phyloP scores from a whole-genome alignment of 2,888 invertebrate species.

The Rotaria macrura region DNA sequence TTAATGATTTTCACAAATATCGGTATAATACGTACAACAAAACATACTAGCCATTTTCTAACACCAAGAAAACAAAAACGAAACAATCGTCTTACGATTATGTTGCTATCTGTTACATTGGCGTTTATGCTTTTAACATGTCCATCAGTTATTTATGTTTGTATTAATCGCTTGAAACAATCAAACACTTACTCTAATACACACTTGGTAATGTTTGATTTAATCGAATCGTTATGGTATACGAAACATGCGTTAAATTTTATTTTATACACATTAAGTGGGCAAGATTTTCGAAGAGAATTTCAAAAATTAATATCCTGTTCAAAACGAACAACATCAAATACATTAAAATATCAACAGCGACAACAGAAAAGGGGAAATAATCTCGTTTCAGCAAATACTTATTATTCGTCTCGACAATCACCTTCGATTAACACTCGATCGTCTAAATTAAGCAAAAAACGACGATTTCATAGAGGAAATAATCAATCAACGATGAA shows the following conservation, averaged over 20 bases:
- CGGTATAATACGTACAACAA: background rate
- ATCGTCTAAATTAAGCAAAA: background rate
- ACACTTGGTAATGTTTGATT: background rate
- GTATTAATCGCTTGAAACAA: background rate
- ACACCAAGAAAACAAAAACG: background rate
- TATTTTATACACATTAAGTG: conserved; percentile 16
- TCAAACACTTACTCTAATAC: background rate
- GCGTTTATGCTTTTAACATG: background rate
- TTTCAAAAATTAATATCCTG: background rate
- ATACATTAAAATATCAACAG: background rate
- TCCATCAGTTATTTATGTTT: background rate
- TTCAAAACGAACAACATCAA: background rate
- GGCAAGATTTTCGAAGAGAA: conserved; percentile 16
- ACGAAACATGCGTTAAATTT: conserved; percentile 13
- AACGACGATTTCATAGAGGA: background rate
- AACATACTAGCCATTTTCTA: background rate
- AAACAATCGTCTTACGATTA: background rate
- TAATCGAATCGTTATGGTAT: background rate
- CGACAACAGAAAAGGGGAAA: background rate
- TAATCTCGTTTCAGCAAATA: background rate
- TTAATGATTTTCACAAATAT: background rate
- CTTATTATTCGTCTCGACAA: background rate
- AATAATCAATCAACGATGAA: background rate
- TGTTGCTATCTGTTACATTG: background rate
- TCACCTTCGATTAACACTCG: background rate